Conservation (phyloP, 2,797 vertebrate species). For the Enteromius argenteus region DNA sequence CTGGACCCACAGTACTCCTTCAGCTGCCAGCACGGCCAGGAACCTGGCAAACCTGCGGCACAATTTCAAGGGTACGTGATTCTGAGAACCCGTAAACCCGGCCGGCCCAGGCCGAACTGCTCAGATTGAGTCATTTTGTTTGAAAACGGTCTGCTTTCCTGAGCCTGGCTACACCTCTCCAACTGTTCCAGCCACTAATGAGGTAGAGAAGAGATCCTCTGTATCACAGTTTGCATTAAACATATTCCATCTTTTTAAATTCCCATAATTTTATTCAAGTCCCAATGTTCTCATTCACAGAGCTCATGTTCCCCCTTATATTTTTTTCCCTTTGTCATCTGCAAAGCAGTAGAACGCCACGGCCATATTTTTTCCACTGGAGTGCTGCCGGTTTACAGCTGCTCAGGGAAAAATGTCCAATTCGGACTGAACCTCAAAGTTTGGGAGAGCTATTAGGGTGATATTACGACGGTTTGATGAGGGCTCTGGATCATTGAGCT, state of each 20-base stretch:
- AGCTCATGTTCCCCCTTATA: constrained; percentile 19
- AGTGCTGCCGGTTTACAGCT: constrained; percentile 25
- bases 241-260: constrained; percentile 26
- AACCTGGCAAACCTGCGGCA: constrained; percentile 53
- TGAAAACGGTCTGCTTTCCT: constrained; percentile 28
- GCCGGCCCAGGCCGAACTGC: constrained; percentile 33
- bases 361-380: constrained; percentile 14
- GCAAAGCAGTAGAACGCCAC: constrained; percentile 25
- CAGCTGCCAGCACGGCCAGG: constrained; percentile 73
- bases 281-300: constrained; percentile 28
- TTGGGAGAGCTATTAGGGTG: constrained; percentile 8
- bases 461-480: constrained; percentile 44
- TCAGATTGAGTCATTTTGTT: constrained; percentile 59
- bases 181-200: constrained; percentile 56
- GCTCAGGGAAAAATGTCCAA: constrained; percentile 12
- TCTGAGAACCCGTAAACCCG: constrained; percentile 41
- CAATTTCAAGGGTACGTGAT: constrained; percentile 56
- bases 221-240: constrained; percentile 28
- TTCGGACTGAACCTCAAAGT: constrained; percentile 21
- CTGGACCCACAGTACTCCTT: constrained; percentile 82
- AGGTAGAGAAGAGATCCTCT: constrained; percentile 35
- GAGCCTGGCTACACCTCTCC: constrained; percentile 43
- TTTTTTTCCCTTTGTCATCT: constrained; percentile 21
- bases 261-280: constrained; percentile 19
- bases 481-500: constrained; percentile 40